A percentile compares a stretch with the other conserved stretches of the same genome.
Conservation (phyloP, 2,888 invertebrate species). For the Saturnia japonica region DNA sequence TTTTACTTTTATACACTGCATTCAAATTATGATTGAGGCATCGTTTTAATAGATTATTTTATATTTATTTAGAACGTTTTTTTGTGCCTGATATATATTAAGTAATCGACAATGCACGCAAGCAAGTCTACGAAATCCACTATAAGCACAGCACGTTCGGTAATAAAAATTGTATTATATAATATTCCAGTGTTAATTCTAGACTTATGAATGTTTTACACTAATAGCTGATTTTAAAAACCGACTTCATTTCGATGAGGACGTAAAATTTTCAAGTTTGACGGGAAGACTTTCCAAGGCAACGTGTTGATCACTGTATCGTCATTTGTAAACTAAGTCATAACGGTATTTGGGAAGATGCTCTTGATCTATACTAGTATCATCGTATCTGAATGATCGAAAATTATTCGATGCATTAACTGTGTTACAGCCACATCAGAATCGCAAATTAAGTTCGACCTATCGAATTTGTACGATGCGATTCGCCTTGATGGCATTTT, state of each 20-base stretch:
- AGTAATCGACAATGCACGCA: constrained; percentile 25
- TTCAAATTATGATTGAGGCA: constrained; percentile 2
- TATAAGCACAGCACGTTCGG: constrained; percentile 45
- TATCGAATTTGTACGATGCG: not conserved
- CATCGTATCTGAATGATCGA: not conserved
- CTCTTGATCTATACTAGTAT: not conserved
- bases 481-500: no score
- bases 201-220: not conserved
- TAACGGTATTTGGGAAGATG: not conserved
- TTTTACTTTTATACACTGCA: not conserved
- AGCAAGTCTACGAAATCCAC: constrained; percentile 38
- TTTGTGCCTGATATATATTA: constrained; percentile 22
- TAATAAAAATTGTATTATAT: constrained; percentile 27
- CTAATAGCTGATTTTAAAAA: not conserved
- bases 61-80: constrained; percentile 16
- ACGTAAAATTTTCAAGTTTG: not conserved
- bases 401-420: not conserved
- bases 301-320: not conserved
- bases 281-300: not conserved
- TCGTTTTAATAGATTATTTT: constrained; percentile 8
- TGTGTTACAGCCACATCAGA: not conserved
- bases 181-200: not conserved
- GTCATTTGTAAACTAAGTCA: not conserved
- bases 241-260: not conserved
- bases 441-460: not conserved